These are phyloP conservation scores for Sympetrum striolatum DNA, from an alignment of 2,888 invertebrate species.

Conservation along the genomic window DNA sequence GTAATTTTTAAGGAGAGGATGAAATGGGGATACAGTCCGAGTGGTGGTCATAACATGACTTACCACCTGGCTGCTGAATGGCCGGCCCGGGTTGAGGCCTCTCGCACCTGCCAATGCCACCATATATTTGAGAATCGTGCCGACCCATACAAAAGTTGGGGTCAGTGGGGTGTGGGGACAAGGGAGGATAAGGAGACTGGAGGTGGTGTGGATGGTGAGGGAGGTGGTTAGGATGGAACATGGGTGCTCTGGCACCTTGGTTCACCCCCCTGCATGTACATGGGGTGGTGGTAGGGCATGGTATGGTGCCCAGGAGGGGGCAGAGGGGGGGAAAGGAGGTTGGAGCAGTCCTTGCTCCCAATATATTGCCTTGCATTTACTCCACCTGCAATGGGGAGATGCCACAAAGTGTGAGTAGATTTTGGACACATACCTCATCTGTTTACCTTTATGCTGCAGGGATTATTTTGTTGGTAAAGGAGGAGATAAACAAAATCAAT, in stretches of 20 bases:
- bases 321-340: constrained; percentile 45
- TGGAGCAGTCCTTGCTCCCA: constrained; percentile 49
- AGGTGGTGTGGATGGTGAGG: constrained; percentile 55
- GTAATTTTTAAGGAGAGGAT: background rate
- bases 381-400: constrained; percentile 51
- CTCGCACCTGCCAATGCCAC: constrained; percentile 49
- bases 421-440: constrained; percentile 31
- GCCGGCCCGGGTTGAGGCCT: constrained; percentile 53
- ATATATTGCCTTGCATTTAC: constrained; percentile 50
- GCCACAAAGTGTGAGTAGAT: constrained; percentile 46
- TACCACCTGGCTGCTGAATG: constrained; percentile 62
- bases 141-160: constrained; percentile 69
- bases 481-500: background rate
- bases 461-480: constrained; percentile 42
- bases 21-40: constrained; percentile 58
- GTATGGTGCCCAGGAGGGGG: constrained; percentile 32
- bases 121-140: constrained; percentile 60
- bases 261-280: background rate
- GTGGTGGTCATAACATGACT: constrained; percentile 58
- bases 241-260: background rate
- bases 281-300: constrained; percentile 6
- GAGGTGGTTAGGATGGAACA: background rate
- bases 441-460: constrained; percentile 16
- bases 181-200: constrained; percentile 60
- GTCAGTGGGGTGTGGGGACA: constrained; percentile 59